phyloP scores from a whole-genome alignment of 2,888 invertebrate genomes.

The Drosophila rellima region DNA sequence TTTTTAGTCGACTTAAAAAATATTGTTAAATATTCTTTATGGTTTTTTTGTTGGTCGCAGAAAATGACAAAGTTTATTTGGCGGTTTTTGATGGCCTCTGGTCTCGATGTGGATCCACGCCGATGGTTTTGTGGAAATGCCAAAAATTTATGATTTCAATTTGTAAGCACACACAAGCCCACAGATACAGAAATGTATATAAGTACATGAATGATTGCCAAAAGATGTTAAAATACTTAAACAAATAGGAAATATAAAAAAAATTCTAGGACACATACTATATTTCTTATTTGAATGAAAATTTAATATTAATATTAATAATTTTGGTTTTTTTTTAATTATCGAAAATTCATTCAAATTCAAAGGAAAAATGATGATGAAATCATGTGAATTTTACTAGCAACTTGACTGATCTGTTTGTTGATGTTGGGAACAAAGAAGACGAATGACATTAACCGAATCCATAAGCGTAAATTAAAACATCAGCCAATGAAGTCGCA shows the following conservation, averaged over 20 bases:
- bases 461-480: constrained; percentile 59
- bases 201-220: not conserved
- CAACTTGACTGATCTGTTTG: constrained; percentile 36
- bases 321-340: too few species aligned
- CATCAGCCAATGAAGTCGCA: constrained; percentile 71
- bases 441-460: constrained; percentile 21
- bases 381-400: too few species aligned
- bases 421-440: constrained; percentile 5
- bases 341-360: too few species aligned
- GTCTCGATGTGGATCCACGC: constrained; percentile 30
- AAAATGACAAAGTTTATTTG: constrained; percentile 68
- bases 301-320: too few species aligned
- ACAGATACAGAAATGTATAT: not conserved
- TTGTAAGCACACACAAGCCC: not conserved
- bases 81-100: constrained; percentile 51
- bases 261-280: not conserved
- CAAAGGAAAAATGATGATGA: too few species aligned
- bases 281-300: not conserved
- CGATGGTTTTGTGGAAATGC: constrained; percentile 55
- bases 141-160: constrained; percentile 39
- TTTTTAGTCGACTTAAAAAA: not conserved
- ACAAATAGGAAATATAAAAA: not conserved
- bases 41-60: constrained; percentile 11
- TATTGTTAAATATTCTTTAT: not conserved
- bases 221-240: not conserved